Conservation (phyloP, 2,797 vertebrate species). For the Catostomus latipinnis region DNA sequence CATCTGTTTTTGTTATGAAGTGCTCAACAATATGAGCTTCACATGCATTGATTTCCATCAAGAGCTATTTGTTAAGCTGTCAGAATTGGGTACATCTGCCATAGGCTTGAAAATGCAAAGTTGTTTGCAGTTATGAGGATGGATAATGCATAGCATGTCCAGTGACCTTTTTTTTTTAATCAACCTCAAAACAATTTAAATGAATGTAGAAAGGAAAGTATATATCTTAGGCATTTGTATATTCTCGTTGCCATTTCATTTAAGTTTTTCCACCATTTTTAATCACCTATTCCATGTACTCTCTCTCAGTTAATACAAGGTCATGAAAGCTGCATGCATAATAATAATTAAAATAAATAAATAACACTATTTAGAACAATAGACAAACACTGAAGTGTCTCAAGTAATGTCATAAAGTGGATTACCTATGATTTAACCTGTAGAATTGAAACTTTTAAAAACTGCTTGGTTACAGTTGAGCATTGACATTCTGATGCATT, state of each 20-base stretch:
- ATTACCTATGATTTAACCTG: not conserved
- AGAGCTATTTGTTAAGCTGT: slow-evolving; percentile 42
- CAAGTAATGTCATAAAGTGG: not conserved
- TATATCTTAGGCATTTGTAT: too few relatives aligned
- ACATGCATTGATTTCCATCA: slow-evolving; percentile 34
- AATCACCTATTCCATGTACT: too few relatives aligned
- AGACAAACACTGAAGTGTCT: not conserved
- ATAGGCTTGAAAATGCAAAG: not conserved
- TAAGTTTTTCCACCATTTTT: too few relatives aligned
- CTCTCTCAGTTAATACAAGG: too few relatives aligned
- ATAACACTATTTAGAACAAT: not conserved
- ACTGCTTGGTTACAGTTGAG: not conserved
- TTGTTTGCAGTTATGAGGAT: not conserved
- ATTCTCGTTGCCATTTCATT: too few relatives aligned
- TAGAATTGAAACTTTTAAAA: not conserved
- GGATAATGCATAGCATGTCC: too few relatives aligned
- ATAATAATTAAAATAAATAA: not conserved
- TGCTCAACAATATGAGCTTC: slow-evolving; percentile 12
- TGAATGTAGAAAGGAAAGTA: too few relatives aligned
- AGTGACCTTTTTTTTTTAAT: too few relatives aligned
- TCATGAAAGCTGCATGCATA: not conserved
- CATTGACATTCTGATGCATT: not conserved
- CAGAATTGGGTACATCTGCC: slow-evolving; percentile 1
- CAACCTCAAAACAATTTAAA: too few relatives aligned
- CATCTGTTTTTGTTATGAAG: slow-evolving; percentile 39